A percentile compares a stretch with the other conserved stretches of the same genome.
Conservation (phyloP, 2,113 vertebrate genomes). For the Muscicapa adusta region DNA sequence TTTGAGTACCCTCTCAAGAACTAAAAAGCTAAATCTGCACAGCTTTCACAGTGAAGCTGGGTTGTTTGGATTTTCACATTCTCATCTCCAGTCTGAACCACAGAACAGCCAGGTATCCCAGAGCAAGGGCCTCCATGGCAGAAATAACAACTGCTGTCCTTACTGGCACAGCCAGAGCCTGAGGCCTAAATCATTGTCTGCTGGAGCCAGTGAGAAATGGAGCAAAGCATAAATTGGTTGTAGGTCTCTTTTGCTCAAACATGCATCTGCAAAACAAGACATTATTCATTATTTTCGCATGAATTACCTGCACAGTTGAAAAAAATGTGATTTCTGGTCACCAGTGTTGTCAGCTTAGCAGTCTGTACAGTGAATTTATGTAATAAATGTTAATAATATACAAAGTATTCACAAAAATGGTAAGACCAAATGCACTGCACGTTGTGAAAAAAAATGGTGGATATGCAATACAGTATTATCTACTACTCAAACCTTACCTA, state of each 20-base stretch:
- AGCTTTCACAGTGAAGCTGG: background rate
- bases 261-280: background rate
- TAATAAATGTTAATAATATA: background rate
- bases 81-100: background rate
- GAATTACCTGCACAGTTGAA: background rate
- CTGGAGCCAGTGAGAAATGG: background rate
- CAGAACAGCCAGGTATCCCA: background rate
- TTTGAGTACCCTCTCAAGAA: background rate
- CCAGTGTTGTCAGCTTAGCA: constrained; percentile 6
- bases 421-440: constrained; percentile 3
- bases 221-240: background rate
- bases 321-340: constrained; percentile 17
- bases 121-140: accelerated
- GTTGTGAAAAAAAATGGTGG: background rate
- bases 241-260: background rate
- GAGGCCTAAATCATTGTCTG: background rate
- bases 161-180: background rate
- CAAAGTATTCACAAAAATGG: background rate
- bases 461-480: background rate
- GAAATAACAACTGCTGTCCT: background rate
- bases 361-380: constrained; percentile 12
- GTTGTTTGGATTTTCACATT: background rate
- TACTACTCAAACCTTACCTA: background rate
- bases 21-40: background rate
- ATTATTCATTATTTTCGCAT: background rate